A percentile compares a stretch with the other conserved stretches of the same genome.
Evolutionary conservation across 2,888 invertebrate species (phyloP).

Genomic region (Tanaodytes sp.): DNA sequence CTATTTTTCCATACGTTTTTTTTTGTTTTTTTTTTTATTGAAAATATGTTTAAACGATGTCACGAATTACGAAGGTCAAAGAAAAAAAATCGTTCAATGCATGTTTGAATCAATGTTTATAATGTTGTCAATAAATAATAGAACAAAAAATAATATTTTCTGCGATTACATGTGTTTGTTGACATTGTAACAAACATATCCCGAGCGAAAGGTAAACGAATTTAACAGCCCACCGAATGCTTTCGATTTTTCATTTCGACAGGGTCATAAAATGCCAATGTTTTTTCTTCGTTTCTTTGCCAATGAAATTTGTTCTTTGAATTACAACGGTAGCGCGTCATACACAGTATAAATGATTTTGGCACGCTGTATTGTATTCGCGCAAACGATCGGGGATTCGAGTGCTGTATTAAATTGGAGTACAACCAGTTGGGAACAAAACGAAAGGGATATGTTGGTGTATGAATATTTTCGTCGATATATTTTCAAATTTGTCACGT

Average conservation of each 20-base stretch:
- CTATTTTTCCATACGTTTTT: too few species aligned
- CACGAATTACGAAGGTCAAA: too few species aligned
- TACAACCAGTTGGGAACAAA: constrained; percentile 50
- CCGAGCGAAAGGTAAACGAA: constrained; percentile 29
- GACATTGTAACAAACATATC: too few species aligned
- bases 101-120: too few species aligned
- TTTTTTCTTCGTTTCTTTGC: constrained; percentile 27
- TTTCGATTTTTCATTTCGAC: constrained; percentile 21
- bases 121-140: too few species aligned
- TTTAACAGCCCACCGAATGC: constrained; percentile 21
- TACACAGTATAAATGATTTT: constrained; percentile 49
- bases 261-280: constrained; percentile 6
- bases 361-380: constrained; percentile 49
- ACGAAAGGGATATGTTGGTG: constrained; percentile 47
- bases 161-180: too few species aligned
- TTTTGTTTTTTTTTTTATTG: too few species aligned
- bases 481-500: constrained; percentile 55
- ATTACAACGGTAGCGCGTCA: constrained; percentile 43
- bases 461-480: constrained; percentile 50
- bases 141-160: too few species aligned
- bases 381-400: constrained; percentile 51
- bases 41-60: too few species aligned
- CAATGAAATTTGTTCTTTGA: constrained; percentile 43
- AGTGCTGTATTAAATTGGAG: constrained; percentile 54
- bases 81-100: too few species aligned